Base-by-base conservation (phyloP, 2,113 vertebrate genomes). In the Zosterops pallidus region DNA sequence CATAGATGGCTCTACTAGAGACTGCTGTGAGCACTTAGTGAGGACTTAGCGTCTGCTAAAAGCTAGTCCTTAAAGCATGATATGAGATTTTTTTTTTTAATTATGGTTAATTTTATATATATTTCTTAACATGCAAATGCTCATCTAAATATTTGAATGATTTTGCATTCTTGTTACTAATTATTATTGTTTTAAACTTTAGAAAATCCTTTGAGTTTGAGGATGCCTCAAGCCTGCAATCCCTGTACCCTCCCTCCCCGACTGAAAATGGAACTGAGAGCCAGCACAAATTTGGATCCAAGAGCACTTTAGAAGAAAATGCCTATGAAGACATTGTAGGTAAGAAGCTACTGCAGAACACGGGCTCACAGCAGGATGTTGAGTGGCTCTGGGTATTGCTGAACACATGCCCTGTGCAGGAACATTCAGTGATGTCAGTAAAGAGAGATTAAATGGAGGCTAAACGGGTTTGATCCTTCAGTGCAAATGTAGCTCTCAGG, bases 251-350 rank as follows among this genome's bases (percentile, higher is more conserved):
- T 28, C 97, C 99, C 78, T 99, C 98, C 72, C 99, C 98, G 29
- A 98, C 98, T 83, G 99, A 99, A 97, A 99, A 99, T 42, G 99
- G 99, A 97, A 99, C 98, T 9, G 98, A 98, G 87, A 97, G 92
- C 86, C 98, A 98, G 96, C 98, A 97, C 88, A 98, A 98, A 83
- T 98, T 98, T 97, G 98, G 97, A 98, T 99, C 98, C 86, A 99
- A 99, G 98, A 99, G 98, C 99, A 99, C 99, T 98, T 99, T 99
- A 98, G 99, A 99, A 98, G 99, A 99, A 95, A 99, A 99, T 90
- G 98, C 99, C 90, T 99, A 99, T 90, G 99, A 99, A 97, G 99
- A 99, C 92, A 99, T 99, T 83, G 98, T 99, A 96, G 99, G 99
- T 99, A 98, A 99, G 99, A 74, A 92, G 11, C 39, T 84, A 52